phyloP scores from a whole-genome alignment of 1,140 invertebrate genomes.

The Pogonomyrmex barbatus region DNA sequence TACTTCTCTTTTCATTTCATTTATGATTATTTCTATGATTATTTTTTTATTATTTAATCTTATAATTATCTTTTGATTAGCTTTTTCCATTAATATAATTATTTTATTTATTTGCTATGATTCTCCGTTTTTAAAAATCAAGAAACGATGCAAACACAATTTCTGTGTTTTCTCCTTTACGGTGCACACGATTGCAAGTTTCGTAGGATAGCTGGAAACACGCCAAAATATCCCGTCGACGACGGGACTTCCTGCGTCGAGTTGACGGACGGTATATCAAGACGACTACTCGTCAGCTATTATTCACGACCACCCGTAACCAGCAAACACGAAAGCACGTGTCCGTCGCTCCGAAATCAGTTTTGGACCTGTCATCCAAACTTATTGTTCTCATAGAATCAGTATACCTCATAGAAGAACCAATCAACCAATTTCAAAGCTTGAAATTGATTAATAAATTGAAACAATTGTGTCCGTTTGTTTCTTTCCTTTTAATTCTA shows the following conservation, averaged over 20 bases:
- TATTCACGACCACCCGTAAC: conserved; percentile 71
- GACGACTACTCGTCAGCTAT: conserved; percentile 57
- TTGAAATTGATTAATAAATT: too few species aligned
- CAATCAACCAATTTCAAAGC: conserved; percentile 46
- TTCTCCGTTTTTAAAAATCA: not conserved
- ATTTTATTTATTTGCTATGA: not conserved
- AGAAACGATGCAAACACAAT: not conserved
- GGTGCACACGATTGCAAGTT: not conserved
- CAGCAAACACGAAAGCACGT: conserved; percentile 50
- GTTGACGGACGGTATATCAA: conserved; percentile 57
- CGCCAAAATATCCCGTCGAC: conserved; percentile 69
- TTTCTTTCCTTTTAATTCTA: not conserved
- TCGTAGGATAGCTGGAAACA: conserved; percentile 53
- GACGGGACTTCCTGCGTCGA: conserved; percentile 33
- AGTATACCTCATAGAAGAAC: not conserved
- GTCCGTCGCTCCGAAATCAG: conserved; percentile 27
- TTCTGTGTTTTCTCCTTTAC: not conserved
- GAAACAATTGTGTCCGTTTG: not conserved
- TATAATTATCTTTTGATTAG: not conserved
- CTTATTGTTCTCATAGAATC: conserved; percentile 28
- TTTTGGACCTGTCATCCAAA: conserved; percentile 50
- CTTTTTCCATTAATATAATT: too few species aligned
- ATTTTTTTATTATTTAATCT: not conserved
- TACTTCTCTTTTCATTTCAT: not conserved
- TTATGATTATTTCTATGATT: not conserved